A percentile compares a stretch with the other conserved stretches of the same genome.
These are phyloP conservation scores for Copidosoma floridanum DNA, from an alignment of 1,140 invertebrate genomes.

Conservation along the genomic window DNA sequence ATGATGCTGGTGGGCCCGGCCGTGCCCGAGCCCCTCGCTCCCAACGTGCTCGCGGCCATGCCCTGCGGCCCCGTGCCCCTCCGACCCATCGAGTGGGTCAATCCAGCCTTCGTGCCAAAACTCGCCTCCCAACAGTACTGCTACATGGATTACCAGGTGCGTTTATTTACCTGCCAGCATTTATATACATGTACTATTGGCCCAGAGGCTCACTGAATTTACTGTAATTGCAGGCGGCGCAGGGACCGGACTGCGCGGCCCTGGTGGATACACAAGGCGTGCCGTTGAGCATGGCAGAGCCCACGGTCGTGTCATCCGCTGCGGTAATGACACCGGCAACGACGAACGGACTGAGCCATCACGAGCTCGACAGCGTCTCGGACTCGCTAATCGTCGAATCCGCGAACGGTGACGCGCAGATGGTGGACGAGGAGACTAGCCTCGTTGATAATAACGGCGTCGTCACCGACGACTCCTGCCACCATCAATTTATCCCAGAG, in stretches of 20 bases:
- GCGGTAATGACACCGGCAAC: background rate
- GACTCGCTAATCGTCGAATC: background rate
- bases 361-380: background rate
- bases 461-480: no score
- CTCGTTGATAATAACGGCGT: no score
- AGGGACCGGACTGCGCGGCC: conserved; percentile 35
- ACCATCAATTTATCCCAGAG: no score
- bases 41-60: conserved; percentile 48
- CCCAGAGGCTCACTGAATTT: no score
- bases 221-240: conserved; percentile 33
- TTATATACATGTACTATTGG: no score
- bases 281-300: background rate
- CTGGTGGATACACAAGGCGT: conserved; percentile 38
- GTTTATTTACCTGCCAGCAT: background rate
- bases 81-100: conserved; percentile 56
- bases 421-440: conserved; percentile 32
- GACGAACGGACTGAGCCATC: background rate
- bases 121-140: conserved; percentile 46
- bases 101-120: conserved; percentile 52
- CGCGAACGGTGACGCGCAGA: conserved; percentile 30
- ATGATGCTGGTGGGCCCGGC: conserved; percentile 51
- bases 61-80: conserved; percentile 53
- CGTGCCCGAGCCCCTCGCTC: conserved; percentile 41
- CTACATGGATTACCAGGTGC: conserved; percentile 50
- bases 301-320: background rate